A percentile compares a stretch with the other conserved stretches of the same genome.
These are phyloP conservation scores for Acleris literana DNA, from an alignment of 2,888 invertebrate species.

Conservation along the genomic window DNA sequence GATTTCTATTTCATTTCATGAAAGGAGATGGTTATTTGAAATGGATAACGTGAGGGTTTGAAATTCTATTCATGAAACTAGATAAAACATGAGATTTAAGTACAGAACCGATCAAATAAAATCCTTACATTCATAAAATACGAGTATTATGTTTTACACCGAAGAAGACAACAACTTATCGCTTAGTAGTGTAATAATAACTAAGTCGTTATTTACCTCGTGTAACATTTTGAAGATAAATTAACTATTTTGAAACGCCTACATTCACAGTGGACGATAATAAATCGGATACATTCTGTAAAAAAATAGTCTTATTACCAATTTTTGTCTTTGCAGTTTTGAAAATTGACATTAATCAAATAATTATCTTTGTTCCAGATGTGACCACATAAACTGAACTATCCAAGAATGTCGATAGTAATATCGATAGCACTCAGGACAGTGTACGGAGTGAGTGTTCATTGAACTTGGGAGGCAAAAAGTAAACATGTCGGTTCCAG, in stretches of 20 bases:
- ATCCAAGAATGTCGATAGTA: constrained; percentile 56
- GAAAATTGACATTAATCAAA: constrained; percentile 2
- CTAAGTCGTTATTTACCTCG: too few relatives aligned
- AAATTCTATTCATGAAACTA: background rate
- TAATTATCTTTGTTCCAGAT: constrained; percentile 61
- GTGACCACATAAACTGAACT: constrained; percentile 44
- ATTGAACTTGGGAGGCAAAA: constrained; percentile 64
- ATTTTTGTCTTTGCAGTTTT: background rate
- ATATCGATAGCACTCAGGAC: constrained; percentile 57
- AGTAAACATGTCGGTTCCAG: constrained; percentile 74
- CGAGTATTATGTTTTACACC: too few relatives aligned
- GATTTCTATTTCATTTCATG: constrained; percentile 13
- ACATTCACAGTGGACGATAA: too few relatives aligned
- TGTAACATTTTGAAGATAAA: too few relatives aligned
- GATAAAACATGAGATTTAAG: background rate
- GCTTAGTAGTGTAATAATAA: too few relatives aligned
- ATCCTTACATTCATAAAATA: too few relatives aligned
- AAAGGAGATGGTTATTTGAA: background rate
- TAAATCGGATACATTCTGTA: too few relatives aligned
- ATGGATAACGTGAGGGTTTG: background rate
- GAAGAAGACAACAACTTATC: too few relatives aligned
- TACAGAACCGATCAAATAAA: too few relatives aligned
- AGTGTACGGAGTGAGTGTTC: constrained; percentile 57
- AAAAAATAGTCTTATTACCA: too few relatives aligned
- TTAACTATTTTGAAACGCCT: too few relatives aligned